A percentile compares a stretch with the other conserved stretches of the same genome.
These are phyloP conservation scores for Pagetopsis macropterus DNA, from an alignment of 2,797 vertebrate species.

Conservation along the genomic window DNA sequence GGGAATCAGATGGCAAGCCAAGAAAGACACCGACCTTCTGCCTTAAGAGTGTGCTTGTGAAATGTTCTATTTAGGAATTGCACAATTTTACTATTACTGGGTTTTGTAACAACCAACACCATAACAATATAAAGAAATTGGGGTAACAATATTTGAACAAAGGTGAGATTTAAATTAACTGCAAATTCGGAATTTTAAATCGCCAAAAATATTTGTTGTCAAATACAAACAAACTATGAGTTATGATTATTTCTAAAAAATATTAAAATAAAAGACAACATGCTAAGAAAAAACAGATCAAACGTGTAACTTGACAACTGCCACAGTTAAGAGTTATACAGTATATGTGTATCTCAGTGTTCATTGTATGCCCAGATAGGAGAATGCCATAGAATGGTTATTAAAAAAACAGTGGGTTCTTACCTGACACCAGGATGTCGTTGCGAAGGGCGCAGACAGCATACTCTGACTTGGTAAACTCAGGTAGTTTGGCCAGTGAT, in stretches of 20 bases:
- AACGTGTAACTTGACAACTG: not conserved
- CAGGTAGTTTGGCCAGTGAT: slow-evolving; percentile 95
- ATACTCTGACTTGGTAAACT: slow-evolving; percentile 99
- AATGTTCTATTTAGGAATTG: not conserved
- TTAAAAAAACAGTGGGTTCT: slow-evolving; percentile 43
- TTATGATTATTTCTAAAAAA: not conserved
- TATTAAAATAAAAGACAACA: not conserved
- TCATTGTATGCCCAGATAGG: not conserved
- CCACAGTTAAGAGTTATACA: not conserved
- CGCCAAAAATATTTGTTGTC: not conserved
- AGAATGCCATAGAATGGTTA: not conserved
- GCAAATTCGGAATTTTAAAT: not conserved
- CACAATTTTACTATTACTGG: not conserved
- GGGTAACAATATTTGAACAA: not conserved
- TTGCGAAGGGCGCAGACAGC: slow-evolving; percentile 97
- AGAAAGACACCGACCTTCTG: slow-evolving; percentile 4
- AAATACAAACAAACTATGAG: not conserved
- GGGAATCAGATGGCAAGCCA: slow-evolving; percentile 36
- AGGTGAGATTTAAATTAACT: not conserved
- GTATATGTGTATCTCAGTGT: not conserved
- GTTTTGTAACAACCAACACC: not conserved
- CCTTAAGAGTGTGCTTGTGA: not conserved
- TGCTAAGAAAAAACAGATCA: not conserved
- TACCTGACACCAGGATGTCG: slow-evolving; percentile 98
- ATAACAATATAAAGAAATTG: not conserved